Base-by-base conservation (phyloP, 2,797 vertebrate genomes). In the Glossophaga mutica region DNA sequence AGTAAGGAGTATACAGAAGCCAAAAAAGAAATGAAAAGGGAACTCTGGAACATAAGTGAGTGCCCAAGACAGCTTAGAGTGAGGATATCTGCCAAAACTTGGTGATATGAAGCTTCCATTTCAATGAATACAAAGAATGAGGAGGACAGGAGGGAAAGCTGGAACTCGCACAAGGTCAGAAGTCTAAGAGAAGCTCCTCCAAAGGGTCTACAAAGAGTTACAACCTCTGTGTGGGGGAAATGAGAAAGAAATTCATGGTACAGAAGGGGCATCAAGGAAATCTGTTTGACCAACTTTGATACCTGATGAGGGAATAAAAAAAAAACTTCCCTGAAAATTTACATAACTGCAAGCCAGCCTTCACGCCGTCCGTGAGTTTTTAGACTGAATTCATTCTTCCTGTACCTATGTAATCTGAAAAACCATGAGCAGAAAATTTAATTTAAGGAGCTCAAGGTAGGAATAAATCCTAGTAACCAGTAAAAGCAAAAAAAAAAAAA, bases 401-500 rank as follows among this genome's bases (percentile, higher is more conserved):
- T 88, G 12, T 29, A 39, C 32, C 57, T 74, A 42, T 6, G 15
- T 37, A 44, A 65, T 14, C 39, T 48, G 55, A 87, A 94, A 88
- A 87, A 34, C 18, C 29, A 90, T 29, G 78, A 73, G 48, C 11
- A 74, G 71, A 68, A 90, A 93, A n/a, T 85, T 84, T 67, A 93
- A 81, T 50, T 77, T 57, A 94, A 84, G 6, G 24, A 50, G 44
- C 9, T 86, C 37, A 37, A 76, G 32, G 15, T 46, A 89, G 50
- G 32, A 76, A 78, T 73, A 90, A 93, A 68, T 22, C 22, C 32
- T 15, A 74, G 16, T 57, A 91, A 82, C 32, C 46, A 50, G 12
- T 90, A 67, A 90, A 77, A 90, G 34, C 62, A 89, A 90, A 87
- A 90, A 87, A 59, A 88, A 5, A 81, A 85, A 5, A 81, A 85